Conservation (phyloP, 64 coral and sea anemone species). For the Dendrophyllia cribrosa region DNA sequence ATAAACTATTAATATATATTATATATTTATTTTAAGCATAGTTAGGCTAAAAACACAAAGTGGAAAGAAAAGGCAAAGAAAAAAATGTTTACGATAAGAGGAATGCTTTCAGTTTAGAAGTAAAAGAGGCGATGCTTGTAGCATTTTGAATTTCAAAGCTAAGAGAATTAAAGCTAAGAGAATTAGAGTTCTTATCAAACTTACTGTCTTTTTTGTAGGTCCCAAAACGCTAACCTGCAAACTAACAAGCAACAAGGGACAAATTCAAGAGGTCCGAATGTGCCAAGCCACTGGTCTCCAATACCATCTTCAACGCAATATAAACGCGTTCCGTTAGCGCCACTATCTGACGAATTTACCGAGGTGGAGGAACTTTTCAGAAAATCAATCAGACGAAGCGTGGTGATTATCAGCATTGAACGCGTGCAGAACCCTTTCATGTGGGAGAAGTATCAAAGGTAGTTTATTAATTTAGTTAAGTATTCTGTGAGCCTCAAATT, state of each 20-base stretch:
- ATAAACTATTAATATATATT: no score
- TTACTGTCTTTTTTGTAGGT: background rate
- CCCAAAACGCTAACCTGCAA: no score
- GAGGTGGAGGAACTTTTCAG: slow-evolving; percentile 54
- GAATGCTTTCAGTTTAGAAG: no score
- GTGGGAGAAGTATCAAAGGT: slow-evolving; percentile 83
- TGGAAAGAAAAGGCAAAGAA: no score
- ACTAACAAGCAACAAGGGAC: background rate
- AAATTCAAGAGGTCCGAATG: background rate
- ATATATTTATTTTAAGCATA: no score
- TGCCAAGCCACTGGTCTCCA: slow-evolving; percentile 39
- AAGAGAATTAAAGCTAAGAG: no score
- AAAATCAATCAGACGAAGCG: slow-evolving; percentile 20
- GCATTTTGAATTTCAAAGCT: no score
- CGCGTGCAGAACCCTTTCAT: slow-evolving; percentile 81
- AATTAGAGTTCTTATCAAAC: background rate
- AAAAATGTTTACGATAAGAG: no score
- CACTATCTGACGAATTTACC: slow-evolving; percentile 55
- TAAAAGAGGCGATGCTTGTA: no score
- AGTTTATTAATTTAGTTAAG: background rate
- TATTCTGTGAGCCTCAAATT: no score
- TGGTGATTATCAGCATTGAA: slow-evolving; percentile 44
- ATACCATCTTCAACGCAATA: slow-evolving; percentile 41
- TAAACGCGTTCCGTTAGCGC: slow-evolving; percentile 28
- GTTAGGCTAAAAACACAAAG: no score